phyloP scores from a whole-genome alignment of 2,797 vertebrate species.

The Fistularia commersonii region DNA sequence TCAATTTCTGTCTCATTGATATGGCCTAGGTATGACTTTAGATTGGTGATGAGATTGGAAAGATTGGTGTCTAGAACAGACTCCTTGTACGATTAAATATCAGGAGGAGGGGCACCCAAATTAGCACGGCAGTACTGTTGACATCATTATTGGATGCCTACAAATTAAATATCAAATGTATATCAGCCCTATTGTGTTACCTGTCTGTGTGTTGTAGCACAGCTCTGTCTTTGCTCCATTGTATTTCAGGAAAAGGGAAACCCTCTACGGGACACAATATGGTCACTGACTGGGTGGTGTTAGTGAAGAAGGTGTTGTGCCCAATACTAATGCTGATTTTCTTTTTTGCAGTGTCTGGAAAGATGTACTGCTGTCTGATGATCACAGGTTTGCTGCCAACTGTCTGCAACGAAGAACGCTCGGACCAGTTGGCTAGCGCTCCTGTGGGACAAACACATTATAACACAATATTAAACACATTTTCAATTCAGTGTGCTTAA shows the following conservation, averaged over 20 bases:
- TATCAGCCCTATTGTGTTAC: slow-evolving; percentile 52
- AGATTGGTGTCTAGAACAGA: too few species aligned
- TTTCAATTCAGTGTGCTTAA: not conserved
- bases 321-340: slow-evolving; percentile 78
- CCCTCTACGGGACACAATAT: slow-evolving; percentile 75
- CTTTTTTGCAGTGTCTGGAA: slow-evolving; percentile 73
- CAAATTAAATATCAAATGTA: too few species aligned
- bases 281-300: slow-evolving; percentile 69
- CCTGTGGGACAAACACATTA: slow-evolving; percentile 21
- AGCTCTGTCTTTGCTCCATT: slow-evolving; percentile 85
- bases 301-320: slow-evolving; percentile 75
- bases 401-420: slow-evolving; percentile 41
- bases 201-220: slow-evolving; percentile 70
- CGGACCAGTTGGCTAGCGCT: slow-evolving; percentile 56
- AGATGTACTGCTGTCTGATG: slow-evolving; percentile 64
- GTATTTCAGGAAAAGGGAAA: slow-evolving; percentile 63
- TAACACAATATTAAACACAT: slow-evolving; percentile 9
- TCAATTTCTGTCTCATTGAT: too few species aligned
- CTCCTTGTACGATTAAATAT: too few species aligned
- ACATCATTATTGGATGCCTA: too few species aligned
- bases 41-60: too few species aligned
- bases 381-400: slow-evolving; percentile 62
- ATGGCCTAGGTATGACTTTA: too few species aligned
- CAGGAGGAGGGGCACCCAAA: too few species aligned
- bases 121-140: too few species aligned